Conservation (phyloP, 1,140 invertebrate species). For the Mya arenaria region DNA sequence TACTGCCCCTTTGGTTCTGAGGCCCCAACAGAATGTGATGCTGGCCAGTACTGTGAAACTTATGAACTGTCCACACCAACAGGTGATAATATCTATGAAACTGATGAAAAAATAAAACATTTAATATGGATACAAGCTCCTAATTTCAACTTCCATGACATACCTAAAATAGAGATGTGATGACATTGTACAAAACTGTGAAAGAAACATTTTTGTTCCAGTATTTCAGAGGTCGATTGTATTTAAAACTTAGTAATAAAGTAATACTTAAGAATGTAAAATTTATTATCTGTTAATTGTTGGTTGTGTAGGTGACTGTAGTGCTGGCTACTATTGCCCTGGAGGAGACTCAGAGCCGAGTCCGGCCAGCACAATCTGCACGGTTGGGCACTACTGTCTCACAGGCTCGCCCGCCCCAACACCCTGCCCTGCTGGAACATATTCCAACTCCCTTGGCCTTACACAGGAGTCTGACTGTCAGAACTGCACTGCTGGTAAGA, state of each 20-base stretch:
- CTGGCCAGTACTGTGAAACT: slow-evolving; percentile 76
- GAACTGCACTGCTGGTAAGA: slow-evolving; percentile 75
- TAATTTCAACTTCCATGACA: too few relatives aligned
- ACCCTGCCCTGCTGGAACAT: slow-evolving; percentile 76
- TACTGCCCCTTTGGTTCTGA: slow-evolving; percentile 76
- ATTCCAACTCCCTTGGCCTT: slow-evolving; percentile 75
- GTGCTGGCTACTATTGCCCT: slow-evolving; percentile 75
- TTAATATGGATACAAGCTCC: too few relatives aligned
- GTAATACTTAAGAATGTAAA: too few relatives aligned
- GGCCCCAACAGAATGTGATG: slow-evolving; percentile 70
- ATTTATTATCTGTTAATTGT: slow-evolving; percentile 4
- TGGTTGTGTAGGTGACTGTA: slow-evolving; percentile 67
- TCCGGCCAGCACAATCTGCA: slow-evolving; percentile 68
- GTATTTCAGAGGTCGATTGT: too few relatives aligned
- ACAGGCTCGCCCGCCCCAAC: slow-evolving; percentile 70
- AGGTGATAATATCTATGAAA: too few relatives aligned
- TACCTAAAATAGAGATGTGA: too few relatives aligned
- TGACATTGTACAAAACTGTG: too few relatives aligned
- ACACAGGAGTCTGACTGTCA: slow-evolving; percentile 73
- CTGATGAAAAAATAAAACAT: too few relatives aligned
- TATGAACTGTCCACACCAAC: slow-evolving; percentile 70
- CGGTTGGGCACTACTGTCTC: slow-evolving; percentile 74
- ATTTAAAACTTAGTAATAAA: too few relatives aligned
- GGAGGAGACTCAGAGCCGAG: slow-evolving; percentile 67
- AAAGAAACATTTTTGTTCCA: too few relatives aligned